Evolutionary conservation across 2,113 vertebrate species (phyloP).

Genomic region (Oreochromis niloticus): DNA sequence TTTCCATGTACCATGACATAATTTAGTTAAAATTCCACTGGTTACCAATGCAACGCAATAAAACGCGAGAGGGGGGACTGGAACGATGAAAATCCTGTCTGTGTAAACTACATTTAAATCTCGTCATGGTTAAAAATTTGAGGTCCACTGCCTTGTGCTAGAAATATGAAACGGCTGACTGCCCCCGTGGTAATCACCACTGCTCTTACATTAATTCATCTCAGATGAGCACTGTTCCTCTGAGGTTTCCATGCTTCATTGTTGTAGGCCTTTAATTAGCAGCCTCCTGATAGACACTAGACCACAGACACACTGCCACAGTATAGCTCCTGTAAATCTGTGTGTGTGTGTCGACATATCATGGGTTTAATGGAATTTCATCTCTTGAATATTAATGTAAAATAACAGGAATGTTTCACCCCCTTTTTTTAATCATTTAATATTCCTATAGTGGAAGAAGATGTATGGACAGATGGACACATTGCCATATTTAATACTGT

Average conservation of each 20-base stretch:
- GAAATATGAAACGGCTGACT: constrained; percentile 48
- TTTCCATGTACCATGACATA: background rate
- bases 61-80: background rate
- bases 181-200: constrained; percentile 39
- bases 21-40: background rate
- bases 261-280: constrained; percentile 53
- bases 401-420: background rate
- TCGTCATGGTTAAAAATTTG: constrained; percentile 26
- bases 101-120: constrained; percentile 27
- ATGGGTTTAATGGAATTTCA: background rate
- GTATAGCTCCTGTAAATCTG: background rate
- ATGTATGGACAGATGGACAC: background rate
- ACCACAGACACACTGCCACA: background rate
- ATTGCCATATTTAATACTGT: background rate
- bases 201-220: constrained; percentile 57
- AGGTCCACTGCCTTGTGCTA: constrained; percentile 9
- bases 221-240: constrained; percentile 51
- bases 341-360: background rate
- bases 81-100: background rate
- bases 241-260: constrained; percentile 30
- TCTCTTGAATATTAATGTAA: background rate
- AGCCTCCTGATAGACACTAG: constrained; percentile 10
- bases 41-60: background rate
- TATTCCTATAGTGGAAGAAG: background rate
- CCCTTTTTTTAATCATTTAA: background rate